Percentiles rank a stretch among this genome's conserved stretches.
phyloP scores from a whole-genome alignment of 2,888 invertebrate species.

The Seladonia tumulorum region DNA sequence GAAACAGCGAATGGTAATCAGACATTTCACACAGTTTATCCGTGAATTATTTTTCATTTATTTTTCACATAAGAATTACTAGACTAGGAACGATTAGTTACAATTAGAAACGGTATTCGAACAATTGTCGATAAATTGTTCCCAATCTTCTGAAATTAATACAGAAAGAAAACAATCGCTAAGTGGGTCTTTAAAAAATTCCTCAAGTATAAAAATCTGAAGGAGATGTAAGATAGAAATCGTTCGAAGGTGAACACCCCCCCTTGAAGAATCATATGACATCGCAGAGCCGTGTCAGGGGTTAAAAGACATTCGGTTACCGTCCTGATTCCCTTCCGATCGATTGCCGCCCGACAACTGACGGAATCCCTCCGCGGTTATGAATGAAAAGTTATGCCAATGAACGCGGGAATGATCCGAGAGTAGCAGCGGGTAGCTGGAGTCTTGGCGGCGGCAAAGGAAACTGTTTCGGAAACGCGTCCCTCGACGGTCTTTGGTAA shows the following conservation, averaged over 20 bases:
- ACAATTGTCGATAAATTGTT: too few species aligned
- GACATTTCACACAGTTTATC: background rate
- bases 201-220: too few species aligned
- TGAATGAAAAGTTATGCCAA: background rate
- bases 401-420: background rate
- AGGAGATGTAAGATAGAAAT: background rate
- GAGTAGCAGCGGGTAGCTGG: background rate
- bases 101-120: too few species aligned
- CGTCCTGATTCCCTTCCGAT: background rate
- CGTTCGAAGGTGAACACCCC: background rate
- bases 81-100: too few species aligned
- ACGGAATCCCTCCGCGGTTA: background rate
- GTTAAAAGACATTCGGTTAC: background rate
- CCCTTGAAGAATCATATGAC: background rate
- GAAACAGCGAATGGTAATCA: background rate
- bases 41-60: too few species aligned
- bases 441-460: background rate
- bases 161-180: too few species aligned
- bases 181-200: too few species aligned
- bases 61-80: too few species aligned
- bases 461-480: slow-evolving; percentile 26
- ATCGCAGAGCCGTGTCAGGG: background rate
- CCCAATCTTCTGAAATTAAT: background rate
- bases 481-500: slow-evolving; percentile 49
- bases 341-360: background rate